Evolutionary conservation across 2,113 vertebrate species (phyloP).

Genomic region (Vimba vimba): DNA sequence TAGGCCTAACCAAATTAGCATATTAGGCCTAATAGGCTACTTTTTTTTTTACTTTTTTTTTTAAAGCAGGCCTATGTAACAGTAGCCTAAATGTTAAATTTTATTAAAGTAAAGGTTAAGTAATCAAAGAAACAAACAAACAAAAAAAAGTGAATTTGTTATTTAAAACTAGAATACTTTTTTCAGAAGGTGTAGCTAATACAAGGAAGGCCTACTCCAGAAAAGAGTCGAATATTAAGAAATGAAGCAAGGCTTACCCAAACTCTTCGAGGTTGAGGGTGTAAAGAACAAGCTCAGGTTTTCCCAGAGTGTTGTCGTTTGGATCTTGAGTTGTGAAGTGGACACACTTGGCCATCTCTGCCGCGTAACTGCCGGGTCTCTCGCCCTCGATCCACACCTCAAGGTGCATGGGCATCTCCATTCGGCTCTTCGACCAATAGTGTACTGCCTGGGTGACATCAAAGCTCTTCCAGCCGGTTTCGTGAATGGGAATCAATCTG

Average conservation of each 20-base stretch:
- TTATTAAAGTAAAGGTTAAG: background rate
- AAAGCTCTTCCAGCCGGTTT: conserved; percentile 93
- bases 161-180: too few species aligned
- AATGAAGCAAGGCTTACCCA: conserved; percentile 76
- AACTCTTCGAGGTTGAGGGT: conserved; percentile 88
- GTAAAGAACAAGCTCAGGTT: conserved; percentile 88
- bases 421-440: conserved; percentile 85
- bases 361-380: conserved; percentile 82
- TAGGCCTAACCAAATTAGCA: too few species aligned
- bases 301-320: conserved; percentile 77
- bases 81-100: background rate
- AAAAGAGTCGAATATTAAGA: background rate
- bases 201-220: background rate
- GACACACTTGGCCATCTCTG: conserved; percentile 85
- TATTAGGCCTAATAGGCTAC: too few species aligned
- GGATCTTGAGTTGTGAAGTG: conserved; percentile 85
- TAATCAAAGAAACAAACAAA: background rate
- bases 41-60: too few species aligned
- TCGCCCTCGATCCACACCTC: conserved; percentile 93
- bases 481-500: conserved; percentile 88
- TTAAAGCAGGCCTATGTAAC: too few species aligned
- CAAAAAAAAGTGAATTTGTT: background rate
- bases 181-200: background rate
- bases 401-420: conserved; percentile 84
- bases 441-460: conserved; percentile 95